Evolutionary conservation across 1,140 invertebrate genomes (phyloP), one percentile per base, ranked within the genome.

Genomic region (Ganaspis sp.): DNA sequence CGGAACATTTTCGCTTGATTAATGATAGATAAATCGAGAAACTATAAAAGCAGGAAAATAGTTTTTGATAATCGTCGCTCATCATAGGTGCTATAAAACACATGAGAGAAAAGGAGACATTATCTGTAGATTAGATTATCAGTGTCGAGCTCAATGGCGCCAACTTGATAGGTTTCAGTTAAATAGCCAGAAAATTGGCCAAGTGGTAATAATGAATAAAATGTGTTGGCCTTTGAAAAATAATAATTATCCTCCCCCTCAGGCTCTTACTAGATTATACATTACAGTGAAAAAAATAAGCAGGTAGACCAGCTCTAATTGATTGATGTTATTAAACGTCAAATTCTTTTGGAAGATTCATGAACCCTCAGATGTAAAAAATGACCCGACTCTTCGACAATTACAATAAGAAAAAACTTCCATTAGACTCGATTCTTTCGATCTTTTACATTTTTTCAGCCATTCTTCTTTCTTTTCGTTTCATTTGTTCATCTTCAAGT

Each of bases 51-150:
- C n/a, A n/a, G n/a, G n/a, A n/a, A n/a, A n/a, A n/a, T n/a, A n/a
- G n/a, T n/a, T n/a, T n/a, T n/a, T n/a, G n/a, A n/a, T n/a, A n/a
- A n/a, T n/a, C n/a, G n/a, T n/a, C n/a, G n/a, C n/a, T n/a, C n/a
- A n/a, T n/a, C n/a, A n/a, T n/a, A n/a, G n/a, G n/a, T n/a, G n/a
- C n/a, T n/a, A n/a, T n/a, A n/a, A n/a, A n/a, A n/a, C n/a, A n/a
- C n/a, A n/a, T n/a, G n/a, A n/a, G n/a, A n/a, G n/a, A n/a, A 40
- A 69, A 64, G 72, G 23, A 34, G 12, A 29, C 58, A 64, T 75
- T 85, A 87, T 86, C 85, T 74, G 79, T 19, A 88, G 87, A 88
- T 88, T 88, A 87, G 86, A 88, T 88, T 88, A 84, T 87, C 85
- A 72, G 26, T 49, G 29, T 38, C 45, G 58, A 82, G 69, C 74